Percentiles rank a stretch among this genome's conserved stretches.
Evolutionary conservation across 2,888 invertebrate species (phyloP).

Genomic region (Rhodophaea formosa): DNA sequence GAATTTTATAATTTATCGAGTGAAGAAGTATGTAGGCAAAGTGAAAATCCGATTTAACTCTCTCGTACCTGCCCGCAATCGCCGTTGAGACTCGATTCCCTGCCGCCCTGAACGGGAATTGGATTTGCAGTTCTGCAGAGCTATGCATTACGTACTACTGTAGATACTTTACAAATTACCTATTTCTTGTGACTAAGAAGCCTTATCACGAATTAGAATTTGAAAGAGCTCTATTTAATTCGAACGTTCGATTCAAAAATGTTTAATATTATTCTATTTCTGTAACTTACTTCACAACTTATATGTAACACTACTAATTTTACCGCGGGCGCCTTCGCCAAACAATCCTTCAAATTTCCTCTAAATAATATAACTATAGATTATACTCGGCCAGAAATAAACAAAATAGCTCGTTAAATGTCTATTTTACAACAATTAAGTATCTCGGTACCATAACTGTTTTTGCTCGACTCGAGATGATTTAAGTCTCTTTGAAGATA

Average conservation of each 20-base stretch:
- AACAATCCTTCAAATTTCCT: no score
- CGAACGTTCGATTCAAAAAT: background rate
- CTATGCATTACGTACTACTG: constrained; percentile 58
- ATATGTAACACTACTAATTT: no score
- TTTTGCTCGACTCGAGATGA: background rate
- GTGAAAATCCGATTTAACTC: constrained; percentile 69
- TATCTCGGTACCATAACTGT: no score
- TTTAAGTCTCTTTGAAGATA: background rate
- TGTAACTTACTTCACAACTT: no score
- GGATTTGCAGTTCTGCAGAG: constrained; percentile 67
- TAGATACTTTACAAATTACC: constrained; percentile 58
- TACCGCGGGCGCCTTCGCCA: no score
- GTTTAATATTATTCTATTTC: background rate
- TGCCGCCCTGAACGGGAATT: constrained; percentile 65
- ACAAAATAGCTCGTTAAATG: no score
- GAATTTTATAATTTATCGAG: constrained; percentile 16
- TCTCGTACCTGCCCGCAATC: constrained; percentile 69
- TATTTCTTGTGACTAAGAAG: constrained; percentile 32
- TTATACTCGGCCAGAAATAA: no score
- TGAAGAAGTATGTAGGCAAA: constrained; percentile 46
- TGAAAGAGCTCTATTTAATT: constrained; percentile 6
- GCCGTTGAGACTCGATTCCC: constrained; percentile 67
- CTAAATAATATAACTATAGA: no score
- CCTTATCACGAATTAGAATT: constrained; percentile 18
- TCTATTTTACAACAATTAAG: no score